Percentiles rank a stretch among this genome's conserved stretches.
Evolutionary conservation across 2,113 vertebrate species (phyloP).

Genomic region (Pseudorectes ferrugineus): DNA sequence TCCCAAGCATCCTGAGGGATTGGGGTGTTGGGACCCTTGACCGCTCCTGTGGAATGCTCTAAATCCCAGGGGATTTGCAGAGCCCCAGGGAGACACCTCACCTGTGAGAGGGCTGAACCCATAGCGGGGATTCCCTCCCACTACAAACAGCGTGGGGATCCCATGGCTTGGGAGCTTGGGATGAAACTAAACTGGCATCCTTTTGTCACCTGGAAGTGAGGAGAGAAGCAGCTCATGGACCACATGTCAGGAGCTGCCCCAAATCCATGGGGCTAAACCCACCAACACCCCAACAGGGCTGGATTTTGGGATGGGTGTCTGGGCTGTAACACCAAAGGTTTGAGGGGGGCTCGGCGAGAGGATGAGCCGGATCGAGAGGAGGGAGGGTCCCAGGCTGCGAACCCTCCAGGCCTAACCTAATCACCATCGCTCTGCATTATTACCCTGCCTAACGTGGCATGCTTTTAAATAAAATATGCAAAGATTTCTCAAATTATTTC

Average conservation of each 20-base stretch:
- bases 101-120: background rate
- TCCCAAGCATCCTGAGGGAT: background rate
- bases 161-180: fast-evolving
- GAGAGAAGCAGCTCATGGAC: background rate
- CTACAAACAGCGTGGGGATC: fast-evolving
- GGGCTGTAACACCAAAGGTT: background rate
- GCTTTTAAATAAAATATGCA: conserved; percentile 87
- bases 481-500: conserved; percentile 82
- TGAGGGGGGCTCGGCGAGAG: background rate
- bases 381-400: conserved; percentile 21
- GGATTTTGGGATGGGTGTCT: background rate
- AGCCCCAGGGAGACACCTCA: background rate
- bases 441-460: conserved; percentile 74
- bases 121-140: background rate
- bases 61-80: background rate
- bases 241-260: background rate
- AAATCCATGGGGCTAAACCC: background rate
- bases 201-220: background rate
- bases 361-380: background rate
- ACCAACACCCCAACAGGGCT: fast-evolving
- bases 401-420: conserved; percentile 74
- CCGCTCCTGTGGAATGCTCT: fast-evolving
- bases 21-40: background rate
- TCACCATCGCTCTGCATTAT: conserved; percentile 75
- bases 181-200: background rate